A percentile compares a stretch with the other conserved stretches of the same genome.
These are phyloP conservation scores for Actinernus sp. DNA, from an alignment of 92 coral and sea anemone species.

Conservation along the genomic window DNA sequence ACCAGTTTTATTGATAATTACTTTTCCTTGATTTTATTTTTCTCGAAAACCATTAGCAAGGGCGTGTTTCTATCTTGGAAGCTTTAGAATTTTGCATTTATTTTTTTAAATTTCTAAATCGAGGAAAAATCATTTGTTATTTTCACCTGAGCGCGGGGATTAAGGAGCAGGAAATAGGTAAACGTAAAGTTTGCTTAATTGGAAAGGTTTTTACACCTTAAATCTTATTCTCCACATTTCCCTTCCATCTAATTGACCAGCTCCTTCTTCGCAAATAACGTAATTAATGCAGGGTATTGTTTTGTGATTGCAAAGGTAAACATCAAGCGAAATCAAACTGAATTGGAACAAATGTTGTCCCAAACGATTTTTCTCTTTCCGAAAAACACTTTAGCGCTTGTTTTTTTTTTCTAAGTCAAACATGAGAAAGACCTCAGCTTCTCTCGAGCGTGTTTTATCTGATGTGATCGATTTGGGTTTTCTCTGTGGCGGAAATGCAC, in stretches of 20 bases:
- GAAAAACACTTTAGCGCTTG: too few species aligned
- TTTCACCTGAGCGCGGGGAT: neutral
- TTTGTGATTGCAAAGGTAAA: constrained; percentile 75
- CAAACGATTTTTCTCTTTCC: too few species aligned
- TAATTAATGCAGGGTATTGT: constrained; percentile 83
- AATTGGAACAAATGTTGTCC: constrained; percentile 39
- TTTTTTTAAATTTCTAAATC: neutral
- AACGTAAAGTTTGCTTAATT: constrained; percentile 63
- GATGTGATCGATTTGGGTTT: neutral
- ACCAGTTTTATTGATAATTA: too few species aligned
- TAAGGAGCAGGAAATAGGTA: constrained; percentile 51
- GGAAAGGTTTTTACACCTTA: constrained; percentile 70
- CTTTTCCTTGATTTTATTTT: too few species aligned
- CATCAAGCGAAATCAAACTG: constrained; percentile 66
- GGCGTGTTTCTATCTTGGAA: too few species aligned
- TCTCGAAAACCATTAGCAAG: too few species aligned
- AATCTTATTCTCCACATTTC: constrained; percentile 48
- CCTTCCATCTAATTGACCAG: constrained; percentile 72
- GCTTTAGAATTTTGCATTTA: neutral
- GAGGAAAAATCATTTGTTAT: neutral
- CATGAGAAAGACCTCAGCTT: too few species aligned
- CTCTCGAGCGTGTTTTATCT: too few species aligned
- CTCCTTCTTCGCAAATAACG: constrained; percentile 81
- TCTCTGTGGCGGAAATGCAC: neutral
- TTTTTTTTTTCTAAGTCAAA: too few species aligned